Percentiles rank a stretch among this genome's conserved stretches.
Conservation (phyloP, 2,797 vertebrate species). For the Numenius phaeopus region DNA sequence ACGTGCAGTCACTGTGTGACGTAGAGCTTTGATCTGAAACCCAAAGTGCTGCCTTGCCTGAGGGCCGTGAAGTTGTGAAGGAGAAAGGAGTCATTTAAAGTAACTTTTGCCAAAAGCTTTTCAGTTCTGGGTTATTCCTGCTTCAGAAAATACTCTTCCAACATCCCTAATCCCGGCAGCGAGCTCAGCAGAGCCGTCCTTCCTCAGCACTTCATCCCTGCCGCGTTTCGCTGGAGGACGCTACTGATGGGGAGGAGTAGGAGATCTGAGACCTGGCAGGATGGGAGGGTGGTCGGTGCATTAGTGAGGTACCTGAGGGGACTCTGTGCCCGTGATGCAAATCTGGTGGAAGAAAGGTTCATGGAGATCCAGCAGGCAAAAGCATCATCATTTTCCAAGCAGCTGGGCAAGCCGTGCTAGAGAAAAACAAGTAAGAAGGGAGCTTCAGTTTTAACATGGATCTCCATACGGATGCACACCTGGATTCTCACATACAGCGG, state of each 20-base stretch:
- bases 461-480: not conserved
- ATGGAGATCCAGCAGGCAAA: not conserved
- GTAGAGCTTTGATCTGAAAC: not conserved
- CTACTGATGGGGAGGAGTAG: not conserved
- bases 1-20: not conserved
- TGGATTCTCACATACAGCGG: fast-evolving
- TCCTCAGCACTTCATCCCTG: not conserved
- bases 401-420: not conserved
- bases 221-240: fast-evolving
- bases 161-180: not conserved
- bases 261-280: not conserved
- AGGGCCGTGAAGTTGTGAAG: not conserved
- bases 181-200: not conserved
- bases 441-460: not conserved
- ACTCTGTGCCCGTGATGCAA: not conserved
- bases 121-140: not conserved
- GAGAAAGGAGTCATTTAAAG: not conserved
- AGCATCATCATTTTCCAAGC: not conserved
- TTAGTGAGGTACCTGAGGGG: not conserved
- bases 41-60: not conserved
- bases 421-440: not conserved
- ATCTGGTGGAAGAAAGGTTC: not conserved
- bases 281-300: not conserved
- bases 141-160: not conserved
- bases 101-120: not conserved